Evolutionary conservation across 2,888 invertebrate species (phyloP), one percentile per base, ranked within the genome.

Genomic region (Torymus auratus): DNA sequence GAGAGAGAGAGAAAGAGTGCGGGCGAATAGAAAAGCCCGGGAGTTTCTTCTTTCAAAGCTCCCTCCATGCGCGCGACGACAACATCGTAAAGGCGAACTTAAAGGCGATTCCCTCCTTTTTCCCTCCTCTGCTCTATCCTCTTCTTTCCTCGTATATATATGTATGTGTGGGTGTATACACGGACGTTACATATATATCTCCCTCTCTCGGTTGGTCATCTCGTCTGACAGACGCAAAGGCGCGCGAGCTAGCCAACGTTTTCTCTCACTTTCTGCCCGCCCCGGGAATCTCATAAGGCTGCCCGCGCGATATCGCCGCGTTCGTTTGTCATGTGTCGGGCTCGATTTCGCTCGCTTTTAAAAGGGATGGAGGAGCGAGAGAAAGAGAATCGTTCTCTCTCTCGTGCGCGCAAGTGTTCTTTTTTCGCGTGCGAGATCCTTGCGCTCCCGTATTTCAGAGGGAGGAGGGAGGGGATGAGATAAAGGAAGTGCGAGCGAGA

Each of bases 1-100:
- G 50, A n/a, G 52, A 14, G 67, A 67, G 53, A 28, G 28, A 56
- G 52, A 28, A 12, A 41, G 15, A 14, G 15, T n/a, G 61, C 52
- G 69, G 53, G 41, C 72, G 72, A 77, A 81, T 81, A 53, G 64
- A 81, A 78, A 70, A 82, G 65, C 71, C 61, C 15, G 17, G n/a
- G 80, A 81, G 80, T 83, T 83, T 85, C 82, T 84, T 76, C 83
- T 85, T 85, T 84, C 84, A 84, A 85, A 85, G 83, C 74, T 17
- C 52, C 77, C 41, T 41, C 15, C 75, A 61, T 28, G 72, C 70
- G 58, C 60, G 73, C 58, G 68, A 82, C 83, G 80, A 74, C 71
- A 79, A 75, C 79, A 71, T 82, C 83, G 83, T 83, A 83, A 83
- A 84, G 80, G 77, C 82, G 67, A 83, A 79, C 82, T 84, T 78